Percentiles rank a stretch among this genome's conserved stretches.
These are phyloP conservation scores for Myopa testacea DNA, from an alignment of 2,888 invertebrate species.

Conservation along the genomic window DNA sequence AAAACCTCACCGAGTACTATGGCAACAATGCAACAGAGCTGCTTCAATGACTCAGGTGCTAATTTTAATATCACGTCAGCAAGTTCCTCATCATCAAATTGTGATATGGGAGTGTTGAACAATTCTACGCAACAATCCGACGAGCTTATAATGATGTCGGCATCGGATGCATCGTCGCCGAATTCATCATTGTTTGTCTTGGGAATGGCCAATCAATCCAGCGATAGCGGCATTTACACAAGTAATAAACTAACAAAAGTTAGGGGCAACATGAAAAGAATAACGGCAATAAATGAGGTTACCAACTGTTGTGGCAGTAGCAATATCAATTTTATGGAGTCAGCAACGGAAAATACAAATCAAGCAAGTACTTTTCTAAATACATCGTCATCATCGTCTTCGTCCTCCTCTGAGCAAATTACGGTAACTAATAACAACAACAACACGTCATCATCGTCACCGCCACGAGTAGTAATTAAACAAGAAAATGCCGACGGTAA, in stretches of 20 bases:
- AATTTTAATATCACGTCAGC: conserved; percentile 47
- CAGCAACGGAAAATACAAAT: conserved; percentile 9
- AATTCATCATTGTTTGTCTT: conserved; percentile 52
- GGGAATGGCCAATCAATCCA: conserved; percentile 57
- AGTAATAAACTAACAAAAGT: conserved; percentile 44
- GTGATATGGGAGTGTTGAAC: conserved; percentile 52
- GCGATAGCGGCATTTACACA: conserved; percentile 59
- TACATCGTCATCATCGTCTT: conserved; percentile 6
- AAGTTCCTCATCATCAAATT: conserved; percentile 47
- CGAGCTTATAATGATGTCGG: conserved; percentile 55
- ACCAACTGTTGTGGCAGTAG: conserved; percentile 22
- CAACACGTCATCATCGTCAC: conserved; percentile 35
- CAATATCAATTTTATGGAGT: not conserved
- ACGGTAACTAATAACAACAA: conserved; percentile 24
- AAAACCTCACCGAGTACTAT: conserved; percentile 40
- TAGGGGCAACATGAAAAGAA: conserved; percentile 27
- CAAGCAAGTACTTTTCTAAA: conserved; percentile 34
- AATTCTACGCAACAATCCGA: conserved; percentile 51
- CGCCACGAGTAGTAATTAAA: conserved; percentile 41
- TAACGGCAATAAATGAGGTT: conserved; percentile 40
- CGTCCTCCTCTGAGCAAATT: conserved; percentile 23
- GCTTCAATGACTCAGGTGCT: conserved; percentile 60
- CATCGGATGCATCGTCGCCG: conserved; percentile 58
- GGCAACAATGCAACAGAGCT: conserved; percentile 32
- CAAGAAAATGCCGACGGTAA: conserved; percentile 1